A percentile compares a stretch with the other conserved stretches of the same genome.
These are phyloP conservation scores for Hypselothyrea guttata DNA, from an alignment of 2,888 invertebrate species.

Conservation along the genomic window DNA sequence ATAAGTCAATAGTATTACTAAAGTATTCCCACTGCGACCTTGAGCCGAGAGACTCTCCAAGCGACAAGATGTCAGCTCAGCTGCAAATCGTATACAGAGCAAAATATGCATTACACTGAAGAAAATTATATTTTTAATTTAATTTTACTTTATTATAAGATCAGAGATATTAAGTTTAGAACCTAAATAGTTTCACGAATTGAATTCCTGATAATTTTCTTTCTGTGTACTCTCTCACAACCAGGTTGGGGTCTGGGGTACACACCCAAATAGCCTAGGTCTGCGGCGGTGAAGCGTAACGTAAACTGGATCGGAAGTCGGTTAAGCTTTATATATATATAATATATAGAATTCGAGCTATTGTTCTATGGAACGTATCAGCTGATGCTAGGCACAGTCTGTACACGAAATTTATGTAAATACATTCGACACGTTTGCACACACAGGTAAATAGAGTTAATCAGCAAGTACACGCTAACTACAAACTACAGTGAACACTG, in stretches of 20 bases:
- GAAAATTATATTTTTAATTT: no score
- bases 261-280: slow-evolving; percentile 48
- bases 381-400: slow-evolving; percentile 38
- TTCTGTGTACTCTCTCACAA: neutral
- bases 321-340: slow-evolving; percentile 21
- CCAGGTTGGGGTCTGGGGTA: slow-evolving; percentile 15
- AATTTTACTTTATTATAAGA: no score
- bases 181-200: no score
- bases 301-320: slow-evolving; percentile 64
- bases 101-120: no score
- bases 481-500: slow-evolving; percentile 38
- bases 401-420: slow-evolving; percentile 38
- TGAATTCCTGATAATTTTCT: neutral
- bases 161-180: no score
- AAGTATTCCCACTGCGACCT: slow-evolving; percentile 30
- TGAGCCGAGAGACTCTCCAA: slow-evolving; percentile 16
- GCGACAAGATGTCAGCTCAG: slow-evolving; percentile 17
- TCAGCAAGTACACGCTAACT: slow-evolving; percentile 13
- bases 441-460: slow-evolving; percentile 45
- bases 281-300: slow-evolving; percentile 51
- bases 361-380: slow-evolving; percentile 49
- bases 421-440: slow-evolving; percentile 45
- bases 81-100: slow-evolving; percentile 11
- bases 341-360: slow-evolving; percentile 3
- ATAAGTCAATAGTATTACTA: neutral